Percentiles rank a stretch among this genome's conserved stretches.
phyloP scores from a whole-genome alignment of 2,888 invertebrate species.

The Celastrina argiolus region DNA sequence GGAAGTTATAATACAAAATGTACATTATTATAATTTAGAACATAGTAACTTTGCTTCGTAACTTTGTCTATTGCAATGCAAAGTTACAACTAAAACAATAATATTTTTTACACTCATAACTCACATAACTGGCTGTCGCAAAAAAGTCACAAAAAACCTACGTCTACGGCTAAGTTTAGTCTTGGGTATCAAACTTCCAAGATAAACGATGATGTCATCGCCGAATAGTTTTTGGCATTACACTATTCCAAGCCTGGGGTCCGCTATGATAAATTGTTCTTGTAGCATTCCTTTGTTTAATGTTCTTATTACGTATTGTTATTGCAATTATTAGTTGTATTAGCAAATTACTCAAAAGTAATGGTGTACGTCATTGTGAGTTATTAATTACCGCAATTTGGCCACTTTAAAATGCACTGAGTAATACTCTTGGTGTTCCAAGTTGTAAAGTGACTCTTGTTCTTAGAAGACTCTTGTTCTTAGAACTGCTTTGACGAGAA shows the following conservation, averaged over 20 bases:
- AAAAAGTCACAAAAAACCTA: constrained; percentile 12
- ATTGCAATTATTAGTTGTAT: background rate
- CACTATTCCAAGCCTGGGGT: background rate
- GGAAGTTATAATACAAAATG: background rate
- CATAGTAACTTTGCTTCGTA: background rate
- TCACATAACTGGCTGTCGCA: background rate
- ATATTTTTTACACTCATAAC: background rate
- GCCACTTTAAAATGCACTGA: background rate
- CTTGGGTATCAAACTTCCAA: background rate
- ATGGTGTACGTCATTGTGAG: background rate
- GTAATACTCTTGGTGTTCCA: background rate
- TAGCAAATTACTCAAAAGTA: background rate
- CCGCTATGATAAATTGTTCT: constrained; percentile 4
- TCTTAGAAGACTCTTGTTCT: no score
- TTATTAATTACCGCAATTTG: background rate
- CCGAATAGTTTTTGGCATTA: background rate
- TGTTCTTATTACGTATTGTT: background rate
- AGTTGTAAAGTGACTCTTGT: background rate
- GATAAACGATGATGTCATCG: constrained; percentile 14
- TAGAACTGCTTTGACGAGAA: background rate
- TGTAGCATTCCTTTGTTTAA: constrained; percentile 1
- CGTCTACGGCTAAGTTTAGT: background rate
- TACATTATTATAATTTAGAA: background rate
- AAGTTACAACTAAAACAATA: background rate
- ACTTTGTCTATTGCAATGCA: background rate